Base-by-base conservation (phyloP, 2,888 invertebrate species). In the Lydus trimaculatus region DNA sequence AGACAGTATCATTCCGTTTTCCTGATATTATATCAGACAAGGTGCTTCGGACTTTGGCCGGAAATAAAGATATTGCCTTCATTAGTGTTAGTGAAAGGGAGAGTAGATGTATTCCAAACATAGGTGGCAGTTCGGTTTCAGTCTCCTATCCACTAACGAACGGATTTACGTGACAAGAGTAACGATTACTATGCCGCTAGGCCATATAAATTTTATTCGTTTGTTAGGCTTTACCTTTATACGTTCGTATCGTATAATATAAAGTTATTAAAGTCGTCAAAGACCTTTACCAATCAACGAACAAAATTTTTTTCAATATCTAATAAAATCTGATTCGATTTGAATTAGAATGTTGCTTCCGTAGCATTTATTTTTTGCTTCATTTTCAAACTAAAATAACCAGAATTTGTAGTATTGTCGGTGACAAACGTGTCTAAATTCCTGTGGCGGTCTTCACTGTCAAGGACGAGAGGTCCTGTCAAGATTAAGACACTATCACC, bases 21-120 rank as follows among this genome's bases (percentile, higher is more conserved):
- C 43, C 63, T 56, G 62, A 66, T 66, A 58, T 63, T 56, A 56
- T 56, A 56, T 56, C 56, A 28, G 56, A 56, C 25, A 56, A 56
- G 56, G 56, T 56, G 63, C 56, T 63, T 59, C 31, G 43, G 67
- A 67, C 63, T 63, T 63, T 52, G 56, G 59, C 28, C 48, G 61
- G 61, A 67, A 67, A 67, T 67, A 67, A 67, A 67, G 67, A 67
- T 58, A 60, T 61, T 52, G 48, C 52, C 33, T 65, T 60, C 31
- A 60, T 52, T 65, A 60, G 31, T 60, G 60, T 64, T 33, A 36
- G 31, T 58, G 31, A 31, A 64, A 64, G 28, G 28, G 56, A 56
- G 56, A 56, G 56, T 2, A 23, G 56, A 56, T 28, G 28, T 56
- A 56, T 56, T 56, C 56, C 56, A 56, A 56, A 56, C 56, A 56